Percentiles rank a stretch among this genome's conserved stretches.
Conservation (phyloP, 2,113 vertebrate species). For the Noctilio leporinus region DNA sequence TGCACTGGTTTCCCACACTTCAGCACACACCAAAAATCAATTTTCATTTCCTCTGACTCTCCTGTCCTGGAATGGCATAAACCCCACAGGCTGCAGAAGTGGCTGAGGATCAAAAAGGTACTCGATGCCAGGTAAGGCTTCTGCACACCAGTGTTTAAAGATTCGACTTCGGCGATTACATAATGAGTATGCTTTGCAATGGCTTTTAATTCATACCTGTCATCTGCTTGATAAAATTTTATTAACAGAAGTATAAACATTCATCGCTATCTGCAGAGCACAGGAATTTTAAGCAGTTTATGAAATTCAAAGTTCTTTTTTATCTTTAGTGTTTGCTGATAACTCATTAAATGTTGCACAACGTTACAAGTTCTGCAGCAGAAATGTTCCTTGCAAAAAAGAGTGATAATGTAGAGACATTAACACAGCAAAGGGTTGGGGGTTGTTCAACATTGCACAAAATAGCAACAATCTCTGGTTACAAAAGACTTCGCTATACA, state of each 20-base stretch:
- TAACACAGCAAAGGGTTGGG: background rate
- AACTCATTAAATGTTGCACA: constrained; percentile 52
- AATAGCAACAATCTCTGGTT: background rate
- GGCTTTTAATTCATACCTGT: constrained; percentile 60
- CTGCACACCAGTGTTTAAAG: constrained; percentile 4
- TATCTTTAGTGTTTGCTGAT: constrained; percentile 44
- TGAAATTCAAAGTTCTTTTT: constrained; percentile 64
- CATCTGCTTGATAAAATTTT: constrained; percentile 58
- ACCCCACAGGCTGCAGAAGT: background rate
- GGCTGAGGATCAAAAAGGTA: constrained; percentile 25
- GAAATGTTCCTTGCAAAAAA: constrained; percentile 30
- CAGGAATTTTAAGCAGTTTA: constrained; percentile 51
- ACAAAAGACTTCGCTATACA: background rate
- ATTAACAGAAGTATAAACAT: constrained; percentile 61
- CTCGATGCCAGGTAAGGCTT: background rate
- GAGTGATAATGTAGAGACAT: background rate
- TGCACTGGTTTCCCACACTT: background rate
- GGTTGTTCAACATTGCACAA: background rate
- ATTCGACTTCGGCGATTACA: background rate
- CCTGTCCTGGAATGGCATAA: background rate
- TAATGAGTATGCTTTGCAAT: constrained; percentile 20
- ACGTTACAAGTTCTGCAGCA: constrained; percentile 3
- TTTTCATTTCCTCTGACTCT: background rate
- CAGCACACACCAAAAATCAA: background rate
- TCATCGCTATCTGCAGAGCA: constrained; percentile 43